Base-by-base conservation (phyloP, 1,140 invertebrate genomes). In the Centruroides sculpturatus region DNA sequence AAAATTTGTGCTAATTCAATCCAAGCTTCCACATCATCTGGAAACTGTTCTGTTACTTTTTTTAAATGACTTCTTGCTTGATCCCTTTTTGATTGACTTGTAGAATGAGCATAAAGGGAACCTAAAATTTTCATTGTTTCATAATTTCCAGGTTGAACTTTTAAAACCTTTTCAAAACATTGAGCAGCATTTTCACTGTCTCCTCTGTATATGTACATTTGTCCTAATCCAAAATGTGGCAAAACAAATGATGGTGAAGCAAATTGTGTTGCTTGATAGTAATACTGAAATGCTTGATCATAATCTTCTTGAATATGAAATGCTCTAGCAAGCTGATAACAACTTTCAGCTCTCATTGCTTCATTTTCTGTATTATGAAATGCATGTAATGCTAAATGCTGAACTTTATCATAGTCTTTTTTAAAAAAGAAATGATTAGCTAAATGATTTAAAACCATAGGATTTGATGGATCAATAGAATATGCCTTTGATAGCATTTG, bases 381-480 rank as follows among this genome's bases (percentile, higher is more conserved):
- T 1, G 96, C 95, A 73, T 98, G 93, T 1, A 97, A 75, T 0
- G 95, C 94, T 59, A 99, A 77, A 77, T 96, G 91, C 69, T 96
- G 89, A 0, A 98, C 94, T 79, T 98, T 98, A 58, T 82, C 82
- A 69, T 96, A 94, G 74, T 98, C 93, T 80, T 95, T 96, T 76
- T 98, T 98, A 73, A 98, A 99, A 76, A 99, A 99, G 76, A 99
- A 99, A 78, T 99, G 97, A 76, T 99, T 98, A 1, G 96, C 96
- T 67, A 99, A 78, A 76, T 99, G 96, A 77, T 99, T 99, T 3
- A 99, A 78, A 10, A 99, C 94, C 93, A 99, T 98, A 0, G 96
- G 95, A 79, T 99, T 98, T 13, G 92, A 89, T 0, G 91, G 85
- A 77, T 99, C 97, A 68, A 96, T 93, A 2, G 89, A 91, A 71